phyloP scores from a whole-genome alignment of 2,888 invertebrate species.

The Phasia obesa region DNA sequence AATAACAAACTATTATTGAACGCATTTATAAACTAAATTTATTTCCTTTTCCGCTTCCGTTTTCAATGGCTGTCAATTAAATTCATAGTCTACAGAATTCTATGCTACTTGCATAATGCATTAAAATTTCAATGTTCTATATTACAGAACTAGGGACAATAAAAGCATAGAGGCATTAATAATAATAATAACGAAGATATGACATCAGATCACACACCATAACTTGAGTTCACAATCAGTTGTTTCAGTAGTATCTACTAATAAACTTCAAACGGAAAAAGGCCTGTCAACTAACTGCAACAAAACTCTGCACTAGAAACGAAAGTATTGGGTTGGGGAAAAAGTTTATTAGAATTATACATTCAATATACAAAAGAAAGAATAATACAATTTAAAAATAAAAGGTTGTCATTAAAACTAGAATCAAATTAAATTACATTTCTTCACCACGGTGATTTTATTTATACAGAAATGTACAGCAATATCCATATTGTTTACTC shows the following conservation, averaged over 20 bases:
- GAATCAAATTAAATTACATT: no score
- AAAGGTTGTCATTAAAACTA: no score
- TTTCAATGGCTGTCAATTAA: no score
- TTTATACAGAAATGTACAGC: no score
- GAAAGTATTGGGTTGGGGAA: neutral
- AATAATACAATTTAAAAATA: neutral
- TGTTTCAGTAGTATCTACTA: no score
- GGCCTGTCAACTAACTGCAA: no score
- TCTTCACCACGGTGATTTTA: no score
- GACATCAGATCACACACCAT: slow-evolving; percentile 29
- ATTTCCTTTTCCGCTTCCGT: no score
- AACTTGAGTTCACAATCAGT: slow-evolving; percentile 14
- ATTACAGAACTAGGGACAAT: neutral
- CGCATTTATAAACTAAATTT: no score
- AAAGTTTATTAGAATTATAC: neutral
- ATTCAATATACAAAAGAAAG: neutral
- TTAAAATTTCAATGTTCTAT: neutral
- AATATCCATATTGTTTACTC: no score
- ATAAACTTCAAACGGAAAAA: slow-evolving; percentile 12
- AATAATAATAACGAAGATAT: slow-evolving; percentile 1
- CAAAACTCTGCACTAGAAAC: neutral
- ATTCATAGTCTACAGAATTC: no score
- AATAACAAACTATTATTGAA: no score
- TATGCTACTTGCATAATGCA: neutral
- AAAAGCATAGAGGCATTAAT: neutral